A percentile compares a stretch with the other conserved stretches of the same genome.
Conservation (phyloP, 1,140 invertebrate genomes). For the Aphelenchoides avenae region DNA sequence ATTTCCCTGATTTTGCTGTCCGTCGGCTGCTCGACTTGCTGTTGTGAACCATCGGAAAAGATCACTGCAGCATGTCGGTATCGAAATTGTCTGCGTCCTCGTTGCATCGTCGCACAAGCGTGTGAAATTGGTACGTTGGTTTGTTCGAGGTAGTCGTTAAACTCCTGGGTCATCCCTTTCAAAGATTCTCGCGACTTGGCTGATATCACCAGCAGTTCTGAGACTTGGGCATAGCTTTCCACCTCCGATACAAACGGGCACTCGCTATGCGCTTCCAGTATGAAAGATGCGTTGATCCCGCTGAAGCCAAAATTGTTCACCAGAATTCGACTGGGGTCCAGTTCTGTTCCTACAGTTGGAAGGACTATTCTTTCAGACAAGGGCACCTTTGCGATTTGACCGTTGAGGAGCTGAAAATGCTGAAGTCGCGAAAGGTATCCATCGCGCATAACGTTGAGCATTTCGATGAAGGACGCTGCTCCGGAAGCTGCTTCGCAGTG, state of each 20-base stretch:
- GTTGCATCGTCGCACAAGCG: too few species aligned
- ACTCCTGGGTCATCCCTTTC: too few species aligned
- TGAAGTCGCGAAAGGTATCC: slow-evolving; percentile 26
- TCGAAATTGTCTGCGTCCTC: too few species aligned
- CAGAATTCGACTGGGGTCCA: slow-evolving; percentile 5
- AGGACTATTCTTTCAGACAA: slow-evolving; percentile 11
- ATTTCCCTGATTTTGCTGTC: too few species aligned
- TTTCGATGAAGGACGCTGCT: slow-evolving; percentile 19
- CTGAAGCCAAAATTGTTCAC: slow-evolving; percentile 54
- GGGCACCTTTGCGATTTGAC: slow-evolving; percentile 9
- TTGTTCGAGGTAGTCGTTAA: too few species aligned
- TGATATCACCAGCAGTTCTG: slow-evolving; percentile 28
- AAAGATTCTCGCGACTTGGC: slow-evolving; percentile 34
- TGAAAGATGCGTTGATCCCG: slow-evolving; percentile 37
- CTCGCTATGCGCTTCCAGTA: slow-evolving; percentile 18
- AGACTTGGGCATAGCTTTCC: slow-evolving; percentile 3
- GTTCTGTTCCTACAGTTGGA: slow-evolving; percentile 29
- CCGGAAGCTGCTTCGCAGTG: slow-evolving; percentile 48
- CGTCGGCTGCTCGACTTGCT: too few species aligned
- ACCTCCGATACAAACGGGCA: too few species aligned
- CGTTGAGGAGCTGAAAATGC: slow-evolving; percentile 41
- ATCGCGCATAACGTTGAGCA: slow-evolving; percentile 21
- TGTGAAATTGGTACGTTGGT: too few species aligned
- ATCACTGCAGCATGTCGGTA: too few species aligned
- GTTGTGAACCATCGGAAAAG: too few species aligned